Percentiles rank a stretch among this genome's conserved stretches.
phyloP scores from a whole-genome alignment of 2,113 vertebrate genomes.

The Misgurnus mizolepis region DNA sequence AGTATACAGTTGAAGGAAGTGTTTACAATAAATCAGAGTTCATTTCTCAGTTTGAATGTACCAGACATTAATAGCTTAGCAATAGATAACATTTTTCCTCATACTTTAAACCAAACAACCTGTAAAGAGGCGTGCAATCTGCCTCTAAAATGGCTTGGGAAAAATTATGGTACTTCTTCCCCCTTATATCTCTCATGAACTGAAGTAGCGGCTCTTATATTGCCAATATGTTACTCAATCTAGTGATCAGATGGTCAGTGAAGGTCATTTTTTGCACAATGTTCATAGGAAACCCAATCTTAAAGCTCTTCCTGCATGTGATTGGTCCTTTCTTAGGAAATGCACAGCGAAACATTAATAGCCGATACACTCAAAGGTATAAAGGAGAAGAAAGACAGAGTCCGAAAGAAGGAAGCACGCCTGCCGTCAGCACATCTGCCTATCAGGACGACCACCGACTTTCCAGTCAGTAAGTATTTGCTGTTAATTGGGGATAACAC shows the following conservation, averaged over 20 bases:
- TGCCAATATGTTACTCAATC: not conserved
- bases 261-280: too few relatives aligned
- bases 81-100: too few relatives aligned
- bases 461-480: slow-evolving; percentile 66
- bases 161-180: too few relatives aligned
- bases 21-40: not conserved
- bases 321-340: slow-evolving; percentile 61
- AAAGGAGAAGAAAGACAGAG: slow-evolving; percentile 54
- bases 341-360: slow-evolving; percentile 70
- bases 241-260: not conserved
- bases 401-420: slow-evolving; percentile 62
- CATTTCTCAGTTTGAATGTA: not conserved
- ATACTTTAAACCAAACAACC: too few relatives aligned
- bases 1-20: not conserved
- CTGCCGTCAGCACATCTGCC: slow-evolving; percentile 73
- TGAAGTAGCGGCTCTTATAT: too few relatives aligned
- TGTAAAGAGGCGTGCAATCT: too few relatives aligned
- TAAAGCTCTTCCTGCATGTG: not conserved
- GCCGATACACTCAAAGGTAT: slow-evolving; percentile 68
- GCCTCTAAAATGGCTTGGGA: too few relatives aligned
- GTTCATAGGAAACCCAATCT: not conserved
- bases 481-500: not conserved
- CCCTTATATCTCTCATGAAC: too few relatives aligned
- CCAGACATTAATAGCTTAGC: too few relatives aligned
- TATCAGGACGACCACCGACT: slow-evolving; percentile 61